Base-by-base conservation (phyloP, 2,888 invertebrate species). In the Seira musarum region DNA sequence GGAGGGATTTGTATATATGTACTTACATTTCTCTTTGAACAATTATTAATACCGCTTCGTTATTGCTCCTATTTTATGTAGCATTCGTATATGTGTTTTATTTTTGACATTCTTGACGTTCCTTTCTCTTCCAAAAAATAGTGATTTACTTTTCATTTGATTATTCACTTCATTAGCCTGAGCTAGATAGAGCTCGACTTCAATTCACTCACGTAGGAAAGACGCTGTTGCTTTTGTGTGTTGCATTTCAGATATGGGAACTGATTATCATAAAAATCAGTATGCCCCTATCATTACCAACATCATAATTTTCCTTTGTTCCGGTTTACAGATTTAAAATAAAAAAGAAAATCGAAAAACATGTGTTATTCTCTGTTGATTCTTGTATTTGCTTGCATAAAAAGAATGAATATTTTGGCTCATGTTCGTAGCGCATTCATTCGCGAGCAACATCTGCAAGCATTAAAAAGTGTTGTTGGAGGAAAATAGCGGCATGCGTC, bases 391-490 rank as follows among this genome's bases (percentile, higher is more conserved):
- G 24, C 24, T 24, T 64, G 30, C 30, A 30, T 30, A 30, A 24
- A 72, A 72, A 65, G 6, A 30, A 35, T 30, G 17, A 17, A 25
- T 65, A 17, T 65, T 22, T 64, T 17, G 35, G 65, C 30, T 35
- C 65, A 53, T n/a, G 53, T 15, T 8, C 53, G 30, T 2, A 30
- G 2, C 30, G n/a, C 8, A 30, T 30, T 30, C 30, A 53, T 17
- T 53, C 17, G 53, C 53, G 19, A 65, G 30, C 65, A 65, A 73
- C 73, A 73, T 73, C 73, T 73, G 73, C 60, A 73, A 73, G 66
- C 73, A 66, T 49, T 73, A 66, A 72, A 72, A 72, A 63, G 25
- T 30, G 63, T 46, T 63, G 60, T 70, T 53, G 53, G 17, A 53
- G 17, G 53, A 53, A 53, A 17, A 53, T 13, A 53, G 53, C 15